Base-by-base conservation (phyloP, 1,140 invertebrate genomes). In the Drosophila quadrilineata region DNA sequence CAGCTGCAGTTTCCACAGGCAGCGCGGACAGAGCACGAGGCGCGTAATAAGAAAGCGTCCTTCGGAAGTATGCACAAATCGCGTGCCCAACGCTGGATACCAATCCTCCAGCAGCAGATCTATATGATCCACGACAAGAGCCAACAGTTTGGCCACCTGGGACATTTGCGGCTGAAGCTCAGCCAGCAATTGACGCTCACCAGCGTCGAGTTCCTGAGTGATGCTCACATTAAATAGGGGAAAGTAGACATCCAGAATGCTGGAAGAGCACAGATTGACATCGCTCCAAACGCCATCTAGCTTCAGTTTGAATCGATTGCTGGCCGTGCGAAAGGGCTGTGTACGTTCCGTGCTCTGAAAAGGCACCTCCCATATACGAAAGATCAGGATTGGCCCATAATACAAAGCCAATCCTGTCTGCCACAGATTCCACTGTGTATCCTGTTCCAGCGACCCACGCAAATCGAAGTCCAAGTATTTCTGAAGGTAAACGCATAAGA, bases 61-160 rank as follows among this genome's bases (percentile, higher is more conserved):
- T 89, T 98, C 97, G 0, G 97, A 98, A 0, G 98, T 99, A 87
- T 99, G 98, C 1, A 98, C 97, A 91, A 99, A 99, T 35, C 98
- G 92, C 1, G 98, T 99, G 3, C 98, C 95, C 36, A 98, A 91
- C 0, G 96, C 96, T 0, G 98, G 98, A 91, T 98, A 99, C 98
- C 98, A 99, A 90, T 99, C 98, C 90, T 99, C 98, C 0, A 99
- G 90, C 16, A 99, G 90, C 45, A 98, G 95, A 89, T 99, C 98
- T 72, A 99, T 96, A 88, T 99, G 97, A 89, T 99, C 97, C 0
- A 99, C 96, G n/a, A 97, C 93, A 10, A 98, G 90, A 0, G 98
- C 95, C 36, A 99, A 88, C 9, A 99, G 89, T 84, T 97, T 96
- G 0, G 98, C 94, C 50, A 96, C 93, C 67, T 94, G 90, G 95